Conservation (phyloP, 2,113 vertebrate species). For the Arvicanthis niloticus region DNA sequence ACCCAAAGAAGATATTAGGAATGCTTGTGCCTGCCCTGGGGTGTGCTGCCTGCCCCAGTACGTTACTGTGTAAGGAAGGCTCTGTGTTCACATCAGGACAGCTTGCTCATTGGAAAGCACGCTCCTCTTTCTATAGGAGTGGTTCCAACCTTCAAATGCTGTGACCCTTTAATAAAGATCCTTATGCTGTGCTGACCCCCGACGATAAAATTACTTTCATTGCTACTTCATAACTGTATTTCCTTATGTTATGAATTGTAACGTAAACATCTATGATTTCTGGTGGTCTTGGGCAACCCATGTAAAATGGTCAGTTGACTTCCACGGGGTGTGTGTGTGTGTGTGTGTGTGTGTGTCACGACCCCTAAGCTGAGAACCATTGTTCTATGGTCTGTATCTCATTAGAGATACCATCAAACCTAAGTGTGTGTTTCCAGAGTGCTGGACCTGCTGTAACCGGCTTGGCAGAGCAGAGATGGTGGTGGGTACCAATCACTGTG, state of each 20-base stretch:
- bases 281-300: background rate
- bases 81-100: background rate
- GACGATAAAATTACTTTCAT: background rate
- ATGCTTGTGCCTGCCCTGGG: too few relatives aligned
- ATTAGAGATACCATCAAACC: background rate
- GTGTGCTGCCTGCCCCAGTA: too few relatives aligned
- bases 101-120: background rate
- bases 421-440: background rate
- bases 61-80: background rate
- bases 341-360: too few relatives aligned
- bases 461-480: background rate
- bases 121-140: background rate
- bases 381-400: background rate
- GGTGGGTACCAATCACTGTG: rapidly evolving
- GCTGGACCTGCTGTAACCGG: background rate
- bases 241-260: background rate
- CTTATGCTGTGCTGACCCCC: background rate
- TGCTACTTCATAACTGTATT: background rate
- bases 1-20: background rate
- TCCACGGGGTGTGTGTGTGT: too few relatives aligned
- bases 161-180: too few relatives aligned
- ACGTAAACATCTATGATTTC: background rate
- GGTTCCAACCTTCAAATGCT: background rate
- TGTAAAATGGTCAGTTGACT: background rate
- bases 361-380: background rate